phyloP scores from a whole-genome alignment of 2,888 invertebrate genomes.

The Oegoconia quadripuncta region DNA sequence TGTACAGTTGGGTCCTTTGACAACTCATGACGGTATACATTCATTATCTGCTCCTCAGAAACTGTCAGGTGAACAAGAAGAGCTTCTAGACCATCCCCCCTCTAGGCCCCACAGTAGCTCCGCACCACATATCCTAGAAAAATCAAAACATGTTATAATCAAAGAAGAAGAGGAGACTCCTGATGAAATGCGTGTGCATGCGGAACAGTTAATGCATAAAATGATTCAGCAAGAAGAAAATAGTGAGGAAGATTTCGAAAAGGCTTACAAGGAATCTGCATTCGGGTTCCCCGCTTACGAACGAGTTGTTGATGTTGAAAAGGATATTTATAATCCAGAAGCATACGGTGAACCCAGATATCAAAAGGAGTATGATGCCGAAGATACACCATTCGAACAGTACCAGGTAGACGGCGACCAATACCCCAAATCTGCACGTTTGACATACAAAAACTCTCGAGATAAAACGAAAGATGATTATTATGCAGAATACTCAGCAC shows the following conservation, averaged over 20 bases:
- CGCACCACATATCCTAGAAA: constrained; percentile 46
- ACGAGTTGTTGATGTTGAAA: constrained; percentile 44
- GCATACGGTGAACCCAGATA: constrained; percentile 48
- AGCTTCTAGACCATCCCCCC: constrained; percentile 18
- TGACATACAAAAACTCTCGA: constrained; percentile 53
- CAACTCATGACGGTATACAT: constrained; percentile 23
- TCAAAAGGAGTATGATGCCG: constrained; percentile 42
- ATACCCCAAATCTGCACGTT: constrained; percentile 52
- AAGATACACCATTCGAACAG: constrained; percentile 53
- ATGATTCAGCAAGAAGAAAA: constrained; percentile 55
- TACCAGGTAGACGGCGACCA: constrained; percentile 56
- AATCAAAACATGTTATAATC: constrained; percentile 54
- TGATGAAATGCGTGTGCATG: constrained; percentile 45
- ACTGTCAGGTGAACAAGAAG: constrained; percentile 9
- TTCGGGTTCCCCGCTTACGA: constrained; percentile 63
- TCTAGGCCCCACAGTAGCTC: constrained; percentile 22
- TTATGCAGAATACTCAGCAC: constrained; percentile 54
- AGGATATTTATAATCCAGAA: constrained; percentile 56
- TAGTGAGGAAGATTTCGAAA: constrained; percentile 68
- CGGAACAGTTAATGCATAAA: constrained; percentile 49
- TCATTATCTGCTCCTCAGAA: constrained; percentile 18
- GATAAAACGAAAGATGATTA: constrained; percentile 62
- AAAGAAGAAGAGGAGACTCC: constrained; percentile 56
- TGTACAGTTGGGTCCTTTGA: constrained; percentile 25
- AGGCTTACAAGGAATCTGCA: constrained; percentile 64